Base-by-base conservation (phyloP, 2,797 vertebrate species). In the Myotis vivesi region DNA sequence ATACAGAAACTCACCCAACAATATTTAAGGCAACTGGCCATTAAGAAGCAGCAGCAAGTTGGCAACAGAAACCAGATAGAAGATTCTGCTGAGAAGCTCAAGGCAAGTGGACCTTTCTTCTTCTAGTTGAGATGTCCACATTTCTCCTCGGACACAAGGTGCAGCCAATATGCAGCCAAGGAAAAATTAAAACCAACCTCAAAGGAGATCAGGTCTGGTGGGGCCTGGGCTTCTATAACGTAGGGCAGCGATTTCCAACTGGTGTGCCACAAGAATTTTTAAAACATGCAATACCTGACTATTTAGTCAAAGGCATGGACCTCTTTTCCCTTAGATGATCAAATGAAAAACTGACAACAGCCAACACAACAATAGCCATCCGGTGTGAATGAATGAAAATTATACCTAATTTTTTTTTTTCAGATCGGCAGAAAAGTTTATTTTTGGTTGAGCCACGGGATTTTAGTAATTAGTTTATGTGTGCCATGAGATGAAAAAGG, bases 41-140 rank as follows among this genome's bases (percentile, higher is more conserved):
- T 96, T 69, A 98, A 97, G 97, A 98, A 96, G 94, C 95, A 96
- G 33, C 97, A 98, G 92, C 97, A 98, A 55, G 25, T 38, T 92
- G 95, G 33, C 89, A 98, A 98, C 92, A 97, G 96, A 68, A 96
- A 80, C 20, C 97, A 91, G 6, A 49, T 98, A 91, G 97, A 98
- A 83, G 97, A 98, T 1, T 92, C 97, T 11, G 64, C 91, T 0
- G 93, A 96, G 30, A 96, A 97, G 51, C 95, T 98, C 64, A 97
- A 98, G 98, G 98, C 98, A 98, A 97, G 96, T 87, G 1, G 0
- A 30, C 2, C 0, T 84, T 85, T 0, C 2, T 89, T 19, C 28
- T 68, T 25, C 55, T 44, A 2, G 13, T 7, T 5, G n/a, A 38
- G 30, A 19, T 20, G 5, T 13, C 62, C 28, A 10, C 55, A 1